Evolutionary conservation across 2,888 invertebrate genomes (phyloP).

Genomic region (Smittia aterrima): DNA sequence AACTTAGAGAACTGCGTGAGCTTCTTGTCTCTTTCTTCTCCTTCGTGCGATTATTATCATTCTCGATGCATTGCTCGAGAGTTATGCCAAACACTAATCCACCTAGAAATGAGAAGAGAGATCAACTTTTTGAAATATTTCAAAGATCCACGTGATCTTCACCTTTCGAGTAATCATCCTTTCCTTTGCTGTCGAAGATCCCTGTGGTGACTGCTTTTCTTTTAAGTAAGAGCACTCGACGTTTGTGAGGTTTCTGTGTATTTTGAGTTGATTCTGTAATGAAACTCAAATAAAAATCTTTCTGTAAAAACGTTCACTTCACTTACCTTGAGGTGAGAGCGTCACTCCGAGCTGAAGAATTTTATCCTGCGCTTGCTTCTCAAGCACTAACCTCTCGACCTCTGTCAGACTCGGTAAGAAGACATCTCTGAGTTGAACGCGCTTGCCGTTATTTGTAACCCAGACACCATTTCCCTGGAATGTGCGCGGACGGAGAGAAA

Average conservation of each 20-base stretch:
- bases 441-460: conserved; percentile 65
- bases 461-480: conserved; percentile 71
- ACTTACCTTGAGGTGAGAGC: conserved; percentile 32
- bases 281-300: not conserved
- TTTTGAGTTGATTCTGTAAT: conserved; percentile 19
- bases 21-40: conserved; percentile 53
- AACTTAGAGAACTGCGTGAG: conserved; percentile 47
- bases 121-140: conserved; percentile 4
- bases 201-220: conserved; percentile 85
- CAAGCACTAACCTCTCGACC: conserved; percentile 66
- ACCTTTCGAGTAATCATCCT: conserved; percentile 57
- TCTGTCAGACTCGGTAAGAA: conserved; percentile 67
- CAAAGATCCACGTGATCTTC: too few relatives aligned
- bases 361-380: conserved; percentile 67
- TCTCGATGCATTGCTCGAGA: conserved; percentile 77
- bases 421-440: conserved; percentile 63
- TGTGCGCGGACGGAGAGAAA: not conserved
- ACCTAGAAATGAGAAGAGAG: conserved; percentile 45
- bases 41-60: conserved; percentile 59
- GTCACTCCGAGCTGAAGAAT: conserved; percentile 50
- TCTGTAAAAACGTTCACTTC: not conserved
- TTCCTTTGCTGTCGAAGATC: conserved; percentile 76
- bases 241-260: conserved; percentile 75
- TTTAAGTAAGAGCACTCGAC: conserved; percentile 76
- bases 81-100: conserved; percentile 84